Evolutionary conservation across 2,113 vertebrate genomes (phyloP).

Genomic region (Alectura lathami): DNA sequence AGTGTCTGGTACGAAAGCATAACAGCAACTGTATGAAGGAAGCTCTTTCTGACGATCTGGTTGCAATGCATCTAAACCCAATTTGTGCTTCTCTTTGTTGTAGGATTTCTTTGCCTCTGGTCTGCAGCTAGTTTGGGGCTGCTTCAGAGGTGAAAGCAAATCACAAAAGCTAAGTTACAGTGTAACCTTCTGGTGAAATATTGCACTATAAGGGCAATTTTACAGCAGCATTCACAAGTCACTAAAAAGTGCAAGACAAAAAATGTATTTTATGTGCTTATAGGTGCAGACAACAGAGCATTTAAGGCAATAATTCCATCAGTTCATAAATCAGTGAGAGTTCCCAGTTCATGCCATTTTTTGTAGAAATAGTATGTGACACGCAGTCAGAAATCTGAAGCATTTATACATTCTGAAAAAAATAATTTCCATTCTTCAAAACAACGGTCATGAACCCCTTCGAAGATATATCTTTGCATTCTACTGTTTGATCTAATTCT

Average conservation of each 20-base stretch:
- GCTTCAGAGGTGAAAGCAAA: neutral
- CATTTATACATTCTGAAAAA: neutral
- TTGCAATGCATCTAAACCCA: neutral
- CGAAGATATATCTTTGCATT: neutral
- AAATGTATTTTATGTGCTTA: slow-evolving; percentile 5
- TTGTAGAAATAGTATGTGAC: neutral
- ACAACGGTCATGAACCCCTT: neutral
- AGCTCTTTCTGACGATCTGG: neutral
- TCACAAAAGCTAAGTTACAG: neutral
- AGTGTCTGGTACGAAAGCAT: neutral
- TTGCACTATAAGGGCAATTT: neutral
- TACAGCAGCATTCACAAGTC: neutral
- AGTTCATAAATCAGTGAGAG: slow-evolving; percentile 13
- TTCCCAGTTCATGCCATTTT: neutral
- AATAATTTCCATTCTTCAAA: neutral
- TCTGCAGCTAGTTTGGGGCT: neutral
- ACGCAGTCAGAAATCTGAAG: neutral
- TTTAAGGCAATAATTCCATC: neutral
- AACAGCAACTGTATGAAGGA: neutral
- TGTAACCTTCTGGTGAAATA: neutral
- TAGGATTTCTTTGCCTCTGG: neutral
- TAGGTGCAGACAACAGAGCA: neutral
- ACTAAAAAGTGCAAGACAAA: neutral
- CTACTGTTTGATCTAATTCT: neutral
- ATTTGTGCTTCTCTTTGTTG: neutral